Percentiles rank a stretch among this genome's conserved stretches.
phyloP scores from a whole-genome alignment of 2,113 vertebrate species.

The Myanophis thanlyinensis region DNA sequence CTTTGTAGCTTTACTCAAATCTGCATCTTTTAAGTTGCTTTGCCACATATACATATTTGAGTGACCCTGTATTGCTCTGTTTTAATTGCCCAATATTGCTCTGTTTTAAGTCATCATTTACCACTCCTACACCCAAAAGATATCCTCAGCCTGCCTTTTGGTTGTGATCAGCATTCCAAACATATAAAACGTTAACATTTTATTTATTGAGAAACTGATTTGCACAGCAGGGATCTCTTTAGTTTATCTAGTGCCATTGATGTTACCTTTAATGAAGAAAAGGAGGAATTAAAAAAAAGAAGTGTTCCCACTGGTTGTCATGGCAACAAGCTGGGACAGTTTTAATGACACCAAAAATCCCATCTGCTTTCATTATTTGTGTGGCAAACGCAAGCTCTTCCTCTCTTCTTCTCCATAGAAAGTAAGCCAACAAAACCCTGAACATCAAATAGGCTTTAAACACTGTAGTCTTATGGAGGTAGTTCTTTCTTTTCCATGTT shows the following conservation, averaged over 20 bases:
- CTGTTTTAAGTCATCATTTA: neutral
- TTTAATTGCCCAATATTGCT: neutral
- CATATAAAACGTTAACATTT: slow-evolving; percentile 55
- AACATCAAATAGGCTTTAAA: neutral
- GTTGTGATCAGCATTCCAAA: slow-evolving; percentile 56
- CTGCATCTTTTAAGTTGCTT: neutral
- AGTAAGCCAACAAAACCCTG: neutral
- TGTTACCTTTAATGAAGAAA: slow-evolving; percentile 69
- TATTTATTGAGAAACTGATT: slow-evolving; percentile 63
- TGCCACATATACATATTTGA: slow-evolving; percentile 8
- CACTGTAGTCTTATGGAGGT: too few relatives aligned
- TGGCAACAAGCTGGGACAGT: slow-evolving; percentile 59
- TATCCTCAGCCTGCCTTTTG: slow-evolving; percentile 49
- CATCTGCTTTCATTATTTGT: slow-evolving; percentile 66
- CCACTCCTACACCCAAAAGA: slow-evolving; percentile 37
- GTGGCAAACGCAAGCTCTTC: slow-evolving; percentile 58
- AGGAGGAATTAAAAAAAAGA: slow-evolving; percentile 68
- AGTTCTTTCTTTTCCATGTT: neutral
- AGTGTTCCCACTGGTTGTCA: slow-evolving; percentile 50
- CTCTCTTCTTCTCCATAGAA: slow-evolving; percentile 19
- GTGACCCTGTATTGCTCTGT: slow-evolving; percentile 20
- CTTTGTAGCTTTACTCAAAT: neutral
- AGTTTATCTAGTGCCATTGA: slow-evolving; percentile 56
- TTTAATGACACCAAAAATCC: slow-evolving; percentile 57
- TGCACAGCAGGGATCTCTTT: slow-evolving; percentile 59